Conservation (phyloP, 2,797 vertebrate genomes). For the Lates japonicus region DNA sequence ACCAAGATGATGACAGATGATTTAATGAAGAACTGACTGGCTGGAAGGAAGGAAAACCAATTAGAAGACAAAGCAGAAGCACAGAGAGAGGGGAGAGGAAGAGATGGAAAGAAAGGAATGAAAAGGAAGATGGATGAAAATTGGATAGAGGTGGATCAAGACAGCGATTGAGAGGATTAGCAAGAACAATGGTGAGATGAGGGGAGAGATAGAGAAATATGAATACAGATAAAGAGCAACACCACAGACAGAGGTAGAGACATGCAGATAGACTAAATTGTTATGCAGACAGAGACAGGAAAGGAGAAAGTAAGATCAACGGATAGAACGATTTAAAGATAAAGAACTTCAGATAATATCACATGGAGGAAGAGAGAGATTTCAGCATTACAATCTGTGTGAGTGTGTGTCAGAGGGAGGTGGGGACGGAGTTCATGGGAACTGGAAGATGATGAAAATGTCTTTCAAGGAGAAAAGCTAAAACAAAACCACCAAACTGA, state of each 20-base stretch:
- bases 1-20: slow-evolving; percentile 74
- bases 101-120: slow-evolving; percentile 33
- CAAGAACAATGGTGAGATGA: slow-evolving; percentile 52
- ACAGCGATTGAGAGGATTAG: slow-evolving; percentile 64
- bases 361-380: slow-evolving; percentile 21
- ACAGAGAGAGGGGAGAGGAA: background rate
- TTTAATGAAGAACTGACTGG: slow-evolving; percentile 76
- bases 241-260: slow-evolving; percentile 17
- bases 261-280: slow-evolving; percentile 16
- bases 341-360: slow-evolving; percentile 24
- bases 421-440: background rate
- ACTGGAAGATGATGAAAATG: slow-evolving; percentile 9
- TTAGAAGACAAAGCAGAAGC: slow-evolving; percentile 67
- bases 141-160: slow-evolving; percentile 66
- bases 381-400: background rate
- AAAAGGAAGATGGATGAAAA: slow-evolving; percentile 64
- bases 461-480: slow-evolving; percentile 17
- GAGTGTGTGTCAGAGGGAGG: background rate
- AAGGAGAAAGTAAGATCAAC: background rate
- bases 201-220: slow-evolving; percentile 51
- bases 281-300: slow-evolving; percentile 17
- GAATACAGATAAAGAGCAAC: slow-evolving; percentile 42
- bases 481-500: slow-evolving; percentile 23
- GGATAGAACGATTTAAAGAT: slow-evolving; percentile 19
- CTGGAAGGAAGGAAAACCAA: slow-evolving; percentile 75